Base-by-base conservation (phyloP, 2,797 vertebrate genomes). In the Limnodromus scolopaceus region DNA sequence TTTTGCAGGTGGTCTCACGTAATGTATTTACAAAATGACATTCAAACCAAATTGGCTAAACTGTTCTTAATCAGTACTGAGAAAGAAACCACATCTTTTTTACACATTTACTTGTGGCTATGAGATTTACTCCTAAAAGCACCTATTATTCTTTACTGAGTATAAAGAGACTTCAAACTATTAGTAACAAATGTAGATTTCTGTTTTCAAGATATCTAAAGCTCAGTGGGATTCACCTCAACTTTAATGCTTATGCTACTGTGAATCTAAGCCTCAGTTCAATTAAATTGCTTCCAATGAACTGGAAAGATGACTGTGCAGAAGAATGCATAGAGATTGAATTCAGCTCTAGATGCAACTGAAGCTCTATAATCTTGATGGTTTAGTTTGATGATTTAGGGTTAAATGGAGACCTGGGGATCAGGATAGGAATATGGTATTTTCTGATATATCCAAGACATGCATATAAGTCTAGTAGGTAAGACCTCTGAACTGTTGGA, bases 11-110 rank as follows among this genome's bases (percentile, higher is more conserved):
- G 11, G 0, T 39, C 8, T 92, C 23, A 1, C 14, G 3, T 45
- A 36, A 45, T 24, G 49, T 18, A 22, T 30, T 11, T 11, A 54
- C 4, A 89, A 66, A 91, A 66, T 16, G 23, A 16, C 17, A 48
- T 36, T 54, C 13, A 45, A 8, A 4, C 2, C 1, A 41, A 58
- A 19, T 48, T 72, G 57, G 15, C 22, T 72, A 55, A 54, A 54
- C 13, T 48, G 4, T 45, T 68, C 5, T 49, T 49, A 80, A 71
- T 49, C 2, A 49, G 13, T 30, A 15, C 11, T 64, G 34, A 71
- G 25, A 24, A 48, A 55, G 11, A 83, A 66, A 32, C 0, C 0
- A 1, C 5, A 10, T 45, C 1, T 27, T 34, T 69, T 64, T 75
- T 25, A 53, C 20, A 25, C 22, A 23, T 71, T 71, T 79, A 13